These are phyloP conservation scores for Mesocentrotus franciscanus DNA, from an alignment of 53 echinoderm and acorn worm species.

Conservation along the genomic window DNA sequence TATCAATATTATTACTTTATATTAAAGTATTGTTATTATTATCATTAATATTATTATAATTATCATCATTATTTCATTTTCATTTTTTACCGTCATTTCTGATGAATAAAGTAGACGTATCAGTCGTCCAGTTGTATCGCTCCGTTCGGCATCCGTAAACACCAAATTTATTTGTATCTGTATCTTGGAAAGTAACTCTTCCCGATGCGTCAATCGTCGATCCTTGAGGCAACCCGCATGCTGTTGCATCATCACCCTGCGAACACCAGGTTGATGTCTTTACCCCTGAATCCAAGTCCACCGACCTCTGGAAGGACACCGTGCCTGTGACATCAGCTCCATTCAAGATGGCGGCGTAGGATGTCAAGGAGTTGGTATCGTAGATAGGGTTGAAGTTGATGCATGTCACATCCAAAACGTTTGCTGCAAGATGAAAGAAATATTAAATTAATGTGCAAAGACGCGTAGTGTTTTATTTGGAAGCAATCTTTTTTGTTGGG, in stretches of 20 bases:
- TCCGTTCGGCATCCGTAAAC: slow-evolving; percentile 40
- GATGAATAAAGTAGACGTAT: background rate
- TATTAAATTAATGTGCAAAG: no score
- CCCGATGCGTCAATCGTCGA: background rate
- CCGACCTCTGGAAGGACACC: slow-evolving; percentile 6
- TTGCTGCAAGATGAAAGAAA: background rate
- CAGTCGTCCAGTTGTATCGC: slow-evolving; percentile 56
- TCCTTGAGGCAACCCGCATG: slow-evolving; percentile 8
- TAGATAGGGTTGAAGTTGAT: slow-evolving; percentile 56
- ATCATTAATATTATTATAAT: background rate
- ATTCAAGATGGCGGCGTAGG: slow-evolving; percentile 49
- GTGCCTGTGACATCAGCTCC: slow-evolving; percentile 3
- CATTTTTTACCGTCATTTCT: background rate
- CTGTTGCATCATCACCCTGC: background rate
- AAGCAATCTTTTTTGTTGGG: no score
- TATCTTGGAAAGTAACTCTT: background rate
- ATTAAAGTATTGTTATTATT: background rate
- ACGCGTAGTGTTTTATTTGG: no score
- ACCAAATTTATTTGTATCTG: slow-evolving; percentile 36
- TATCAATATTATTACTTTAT: background rate
- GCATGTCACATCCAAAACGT: slow-evolving; percentile 47
- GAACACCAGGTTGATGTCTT: slow-evolving; percentile 15
- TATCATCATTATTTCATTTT: no score
- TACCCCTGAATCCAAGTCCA: background rate
- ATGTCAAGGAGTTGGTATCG: background rate